Evolutionary conservation across 1,140 invertebrate genomes (phyloP), one percentile per base, ranked within the genome.

Genomic region (Babylonia areolata): DNA sequence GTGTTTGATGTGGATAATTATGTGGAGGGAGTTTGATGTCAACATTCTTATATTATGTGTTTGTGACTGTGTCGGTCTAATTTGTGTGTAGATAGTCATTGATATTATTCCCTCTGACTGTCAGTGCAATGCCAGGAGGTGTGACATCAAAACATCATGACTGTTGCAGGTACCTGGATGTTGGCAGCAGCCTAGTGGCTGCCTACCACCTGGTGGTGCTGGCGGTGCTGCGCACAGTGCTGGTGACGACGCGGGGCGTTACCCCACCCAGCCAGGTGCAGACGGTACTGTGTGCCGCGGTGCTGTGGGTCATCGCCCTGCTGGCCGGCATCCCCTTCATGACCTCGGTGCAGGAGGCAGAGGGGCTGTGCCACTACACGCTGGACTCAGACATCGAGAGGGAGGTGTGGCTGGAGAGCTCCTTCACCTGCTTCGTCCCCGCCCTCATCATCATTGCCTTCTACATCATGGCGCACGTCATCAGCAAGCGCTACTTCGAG

Each of bases 191-290:
- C n/a, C 91, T 91, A 58, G 88, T 92, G 12, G 86, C 90, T 31
- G 89, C 91, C 0, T 91, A 87, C 84, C 91, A 93, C 75, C 42
- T 93, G 23, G 92, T 93, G 9, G 90, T 90, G 28, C 87, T 93
- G 33, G 86, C 91, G n/a, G 89, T 92, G 3, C 88, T 93, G 37
- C 86, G 92, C 17, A 90, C 88, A 12, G 91, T 93, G 58, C 84
- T 93, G 86, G 86, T 93, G 37, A 92, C 90, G 33, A 92, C 91
- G 84, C 54, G 92, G 39, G 90, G 84, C 86, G 89, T 28, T 83
- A 84, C 39, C 88, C 90, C 15, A 87, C 89, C 37, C 85, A 89
- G 35, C 81, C 82, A 12, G 87, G 89, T 75, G 85, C 90, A 51
- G 84, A 89, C 5, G 85, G 87, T 79, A 81, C 85, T 40, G 31